Conservation (phyloP, 2,888 invertebrate genomes). For the Idaea aversata region DNA sequence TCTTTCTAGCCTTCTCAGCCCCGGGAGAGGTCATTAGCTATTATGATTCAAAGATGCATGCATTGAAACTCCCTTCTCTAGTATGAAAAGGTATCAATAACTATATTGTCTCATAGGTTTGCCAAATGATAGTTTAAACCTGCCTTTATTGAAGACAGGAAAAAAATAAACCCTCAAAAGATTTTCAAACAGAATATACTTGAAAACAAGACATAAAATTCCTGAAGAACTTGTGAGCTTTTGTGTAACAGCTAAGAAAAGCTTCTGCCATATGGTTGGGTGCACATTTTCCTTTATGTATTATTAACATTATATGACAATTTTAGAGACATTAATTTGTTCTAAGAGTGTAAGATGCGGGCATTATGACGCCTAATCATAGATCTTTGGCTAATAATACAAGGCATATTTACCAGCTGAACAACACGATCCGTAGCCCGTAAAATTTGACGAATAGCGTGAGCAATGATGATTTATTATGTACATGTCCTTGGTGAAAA, state of each 20-base stretch:
- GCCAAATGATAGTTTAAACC: too few species aligned
- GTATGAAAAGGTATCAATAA: too few species aligned
- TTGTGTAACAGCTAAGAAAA: neutral
- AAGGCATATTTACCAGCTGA: conserved; percentile 58
- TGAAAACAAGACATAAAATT: neutral
- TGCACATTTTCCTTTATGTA: too few species aligned
- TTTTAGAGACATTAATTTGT: neutral
- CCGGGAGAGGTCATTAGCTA: too few species aligned
- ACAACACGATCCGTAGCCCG: conserved; percentile 67
- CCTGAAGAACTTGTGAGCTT: neutral
- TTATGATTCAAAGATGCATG: too few species aligned
- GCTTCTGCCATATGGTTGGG: neutral
- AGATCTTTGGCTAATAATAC: neutral
- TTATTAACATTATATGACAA: neutral
- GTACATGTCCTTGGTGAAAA: conserved; percentile 76
- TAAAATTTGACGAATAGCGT: conserved; percentile 67
- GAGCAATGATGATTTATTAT: conserved; percentile 68
- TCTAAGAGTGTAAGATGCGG: neutral
- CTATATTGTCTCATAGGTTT: too few species aligned
- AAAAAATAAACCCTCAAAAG: too few species aligned
- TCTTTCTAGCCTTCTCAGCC: too few species aligned
- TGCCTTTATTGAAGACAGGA: too few species aligned
- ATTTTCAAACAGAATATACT: neutral
- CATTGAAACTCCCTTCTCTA: too few species aligned
- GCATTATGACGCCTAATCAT: neutral